Evolutionary conservation across 2,113 vertebrate genomes (phyloP).

Genomic region (Parotia lawesii): DNA sequence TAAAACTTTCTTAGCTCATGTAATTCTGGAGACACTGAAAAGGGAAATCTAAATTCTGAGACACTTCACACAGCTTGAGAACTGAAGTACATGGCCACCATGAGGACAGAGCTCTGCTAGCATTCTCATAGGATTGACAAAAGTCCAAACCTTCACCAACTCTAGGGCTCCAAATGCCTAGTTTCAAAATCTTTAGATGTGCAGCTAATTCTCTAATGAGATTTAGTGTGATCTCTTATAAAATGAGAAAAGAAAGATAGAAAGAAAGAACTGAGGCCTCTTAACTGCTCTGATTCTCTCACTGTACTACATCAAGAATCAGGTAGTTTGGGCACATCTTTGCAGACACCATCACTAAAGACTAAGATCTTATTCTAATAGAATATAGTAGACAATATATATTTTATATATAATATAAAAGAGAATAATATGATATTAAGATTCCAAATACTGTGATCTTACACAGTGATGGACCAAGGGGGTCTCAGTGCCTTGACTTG

Average conservation of each 20-base stretch:
- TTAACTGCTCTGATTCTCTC: not conserved
- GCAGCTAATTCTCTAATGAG: not conserved
- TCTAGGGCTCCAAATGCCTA: not conserved
- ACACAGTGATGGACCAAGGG: not conserved
- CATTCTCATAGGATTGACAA: not conserved
- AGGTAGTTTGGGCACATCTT: not conserved
- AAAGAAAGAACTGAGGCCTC: not conserved
- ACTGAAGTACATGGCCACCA: accelerated
- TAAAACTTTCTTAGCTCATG: not conserved
- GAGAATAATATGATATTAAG: not conserved
- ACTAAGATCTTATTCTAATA: not conserved
- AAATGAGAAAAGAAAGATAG: not conserved
- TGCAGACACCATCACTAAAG: not conserved
- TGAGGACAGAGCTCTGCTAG: not conserved
- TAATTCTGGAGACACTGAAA: not conserved
- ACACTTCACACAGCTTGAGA: not conserved
- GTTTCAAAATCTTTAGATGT: not conserved
- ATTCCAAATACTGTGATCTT: not conserved
- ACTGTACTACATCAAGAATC: not conserved
- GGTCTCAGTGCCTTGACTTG: not conserved
- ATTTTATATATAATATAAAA: not conserved
- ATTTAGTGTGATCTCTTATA: not conserved
- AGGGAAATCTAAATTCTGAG: not conserved
- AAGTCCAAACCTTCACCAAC: not conserved
- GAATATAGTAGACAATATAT: not conserved